Percentiles rank a stretch among this genome's conserved stretches.
These are phyloP conservation scores for Caenorhabditis sp. DNA, from an alignment of 2,888 invertebrate species.

Conservation along the genomic window DNA sequence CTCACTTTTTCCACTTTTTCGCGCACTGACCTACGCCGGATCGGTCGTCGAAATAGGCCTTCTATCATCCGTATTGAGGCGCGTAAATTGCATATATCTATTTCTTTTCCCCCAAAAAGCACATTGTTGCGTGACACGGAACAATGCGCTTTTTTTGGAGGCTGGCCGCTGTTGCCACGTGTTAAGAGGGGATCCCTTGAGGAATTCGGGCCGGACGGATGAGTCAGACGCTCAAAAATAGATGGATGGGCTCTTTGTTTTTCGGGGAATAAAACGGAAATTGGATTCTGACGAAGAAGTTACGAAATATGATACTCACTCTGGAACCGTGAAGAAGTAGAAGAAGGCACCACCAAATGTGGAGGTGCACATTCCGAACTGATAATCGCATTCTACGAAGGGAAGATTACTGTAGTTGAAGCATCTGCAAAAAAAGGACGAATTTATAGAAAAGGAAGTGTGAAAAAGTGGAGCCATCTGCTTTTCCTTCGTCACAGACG, in stretches of 20 bases:
- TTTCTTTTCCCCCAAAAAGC: background rate
- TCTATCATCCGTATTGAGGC: too few species aligned
- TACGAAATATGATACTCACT: constrained; percentile 11
- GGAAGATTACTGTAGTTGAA: background rate
- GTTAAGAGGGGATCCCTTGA: background rate
- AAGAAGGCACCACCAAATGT: background rate
- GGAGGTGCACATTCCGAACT: background rate
- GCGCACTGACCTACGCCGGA: background rate
- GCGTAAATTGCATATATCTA: too few species aligned
- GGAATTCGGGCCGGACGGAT: background rate
- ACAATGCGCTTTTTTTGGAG: too few species aligned
- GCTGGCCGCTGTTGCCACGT: background rate
- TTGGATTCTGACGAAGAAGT: background rate
- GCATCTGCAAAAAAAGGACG: background rate
- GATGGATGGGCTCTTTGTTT: background rate
- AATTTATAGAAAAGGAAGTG: background rate
- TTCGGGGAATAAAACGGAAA: background rate
- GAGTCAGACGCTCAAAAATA: background rate
- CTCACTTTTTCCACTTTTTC: background rate
- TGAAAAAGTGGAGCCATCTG: background rate
- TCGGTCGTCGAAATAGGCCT: too few species aligned
- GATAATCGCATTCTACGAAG: background rate
- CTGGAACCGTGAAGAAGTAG: background rate
- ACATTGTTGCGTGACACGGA: constrained; percentile 4
- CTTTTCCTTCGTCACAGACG: background rate